phyloP scores from a whole-genome alignment of 92 coral and sea anemone genomes.

The Porites lobata region DNA sequence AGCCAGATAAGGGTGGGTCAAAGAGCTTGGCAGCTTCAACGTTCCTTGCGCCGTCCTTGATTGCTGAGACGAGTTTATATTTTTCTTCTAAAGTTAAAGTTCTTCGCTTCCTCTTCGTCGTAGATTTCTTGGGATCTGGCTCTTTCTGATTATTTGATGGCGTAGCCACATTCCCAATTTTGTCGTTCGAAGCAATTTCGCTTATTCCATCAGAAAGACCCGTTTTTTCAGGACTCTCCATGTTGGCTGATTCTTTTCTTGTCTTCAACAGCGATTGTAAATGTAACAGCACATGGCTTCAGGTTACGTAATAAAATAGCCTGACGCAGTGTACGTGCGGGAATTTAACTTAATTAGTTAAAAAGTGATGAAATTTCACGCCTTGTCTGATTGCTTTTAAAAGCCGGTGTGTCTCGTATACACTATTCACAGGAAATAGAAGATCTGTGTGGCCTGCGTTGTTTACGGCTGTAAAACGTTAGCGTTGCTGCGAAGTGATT shows the following conservation, averaged over 20 bases:
- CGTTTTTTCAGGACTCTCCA: conserved; percentile 62
- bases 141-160: conserved; percentile 58
- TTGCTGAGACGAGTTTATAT: conserved; percentile 48
- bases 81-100: conserved; percentile 50
- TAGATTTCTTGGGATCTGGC: conserved; percentile 62
- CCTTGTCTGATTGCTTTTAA: conserved; percentile 34
- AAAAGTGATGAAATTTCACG: conserved; percentile 48
- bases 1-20: conserved; percentile 50
- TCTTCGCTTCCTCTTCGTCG: conserved; percentile 45
- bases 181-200: conserved; percentile 52
- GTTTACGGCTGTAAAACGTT: conserved; percentile 22
- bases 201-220: conserved; percentile 55
- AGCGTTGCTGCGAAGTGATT: conserved; percentile 24
- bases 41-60: conserved; percentile 41
- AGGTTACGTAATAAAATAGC: too few relatives aligned
- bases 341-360: conserved; percentile 50
- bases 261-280: neutral
- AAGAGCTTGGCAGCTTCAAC: conserved; percentile 45
- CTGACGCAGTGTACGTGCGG: neutral
- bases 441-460: conserved; percentile 41
- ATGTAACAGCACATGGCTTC: too few relatives aligned
- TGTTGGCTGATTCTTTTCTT: conserved; percentile 61
- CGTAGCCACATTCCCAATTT: conserved; percentile 57
- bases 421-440: conserved; percentile 36
- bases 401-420: conserved; percentile 36